Evolutionary conservation across 2,888 invertebrate genomes (phyloP).

Genomic region (Pollenia angustigena): DNA sequence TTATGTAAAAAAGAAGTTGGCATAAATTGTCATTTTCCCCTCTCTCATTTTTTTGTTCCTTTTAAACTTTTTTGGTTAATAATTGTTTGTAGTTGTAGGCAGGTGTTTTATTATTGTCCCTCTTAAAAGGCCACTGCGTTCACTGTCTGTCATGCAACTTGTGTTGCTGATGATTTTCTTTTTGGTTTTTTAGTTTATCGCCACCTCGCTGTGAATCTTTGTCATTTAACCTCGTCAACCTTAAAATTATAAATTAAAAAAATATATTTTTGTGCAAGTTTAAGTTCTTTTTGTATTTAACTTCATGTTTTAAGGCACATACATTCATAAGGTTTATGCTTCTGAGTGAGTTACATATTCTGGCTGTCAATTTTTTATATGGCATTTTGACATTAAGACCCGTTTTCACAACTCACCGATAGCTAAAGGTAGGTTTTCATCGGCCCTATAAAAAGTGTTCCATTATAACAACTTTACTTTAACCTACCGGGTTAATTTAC

Average conservation of each 20-base stretch:
- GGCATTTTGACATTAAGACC: too few species aligned
- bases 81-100: constrained; percentile 25
- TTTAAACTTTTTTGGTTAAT: background rate
- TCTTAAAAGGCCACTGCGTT: background rate
- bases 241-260: constrained; percentile 33
- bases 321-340: too few species aligned
- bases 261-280: background rate
- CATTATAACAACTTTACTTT: too few species aligned
- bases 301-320: background rate
- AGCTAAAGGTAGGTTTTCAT: too few species aligned
- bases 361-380: too few species aligned
- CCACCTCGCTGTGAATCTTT: constrained; percentile 40
- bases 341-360: too few species aligned
- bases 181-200: constrained; percentile 10
- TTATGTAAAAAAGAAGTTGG: constrained; percentile 16
- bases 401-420: too few species aligned
- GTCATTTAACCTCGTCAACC: constrained; percentile 44
- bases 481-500: too few species aligned
- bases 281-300: constrained; percentile 13
- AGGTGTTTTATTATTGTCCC: constrained; percentile 45
- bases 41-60: background rate
- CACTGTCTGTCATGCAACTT: background rate
- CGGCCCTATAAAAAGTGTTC: too few species aligned
- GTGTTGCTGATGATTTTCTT: background rate
- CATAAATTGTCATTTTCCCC: constrained; percentile 22